Conservation (phyloP, 2,888 invertebrate genomes). For the Melieria crassipennis region DNA sequence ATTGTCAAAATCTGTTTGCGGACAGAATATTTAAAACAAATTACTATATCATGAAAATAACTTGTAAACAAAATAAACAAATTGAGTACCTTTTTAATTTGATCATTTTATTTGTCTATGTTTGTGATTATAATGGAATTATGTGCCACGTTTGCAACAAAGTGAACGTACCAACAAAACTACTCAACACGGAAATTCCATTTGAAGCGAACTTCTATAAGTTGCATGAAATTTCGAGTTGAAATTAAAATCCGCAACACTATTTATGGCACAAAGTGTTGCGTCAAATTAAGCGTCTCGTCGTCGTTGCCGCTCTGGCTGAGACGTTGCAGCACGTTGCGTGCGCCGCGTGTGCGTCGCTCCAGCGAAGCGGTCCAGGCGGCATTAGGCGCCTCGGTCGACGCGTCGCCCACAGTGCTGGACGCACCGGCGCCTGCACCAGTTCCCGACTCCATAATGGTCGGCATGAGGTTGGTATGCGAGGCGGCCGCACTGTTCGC, state of each 20-base stretch:
- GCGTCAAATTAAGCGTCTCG: conserved; percentile 61
- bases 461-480: conserved; percentile 38
- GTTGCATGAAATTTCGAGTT: too few species aligned
- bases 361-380: conserved; percentile 57
- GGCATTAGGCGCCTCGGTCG: conserved; percentile 34
- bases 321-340: conserved; percentile 58
- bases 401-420: not conserved
- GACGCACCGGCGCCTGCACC: conserved; percentile 10
- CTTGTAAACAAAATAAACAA: too few species aligned
- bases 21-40: too few species aligned
- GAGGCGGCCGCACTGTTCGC: conserved; percentile 17
- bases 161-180: too few species aligned
- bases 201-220: too few species aligned
- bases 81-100: too few species aligned
- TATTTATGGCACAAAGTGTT: conserved; percentile 49
- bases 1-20: too few species aligned
- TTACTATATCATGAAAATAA: too few species aligned
- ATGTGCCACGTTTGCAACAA: too few species aligned
- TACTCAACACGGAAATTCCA: too few species aligned
- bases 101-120: too few species aligned
- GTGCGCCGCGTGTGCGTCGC: conserved; percentile 53
- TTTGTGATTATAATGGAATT: too few species aligned
- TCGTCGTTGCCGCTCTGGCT: conserved; percentile 52
- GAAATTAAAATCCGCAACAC: not conserved
- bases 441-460: conserved; percentile 44